These are phyloP conservation scores for Drosophila formosana DNA, from an alignment of 2,888 invertebrate species.

Conservation along the genomic window DNA sequence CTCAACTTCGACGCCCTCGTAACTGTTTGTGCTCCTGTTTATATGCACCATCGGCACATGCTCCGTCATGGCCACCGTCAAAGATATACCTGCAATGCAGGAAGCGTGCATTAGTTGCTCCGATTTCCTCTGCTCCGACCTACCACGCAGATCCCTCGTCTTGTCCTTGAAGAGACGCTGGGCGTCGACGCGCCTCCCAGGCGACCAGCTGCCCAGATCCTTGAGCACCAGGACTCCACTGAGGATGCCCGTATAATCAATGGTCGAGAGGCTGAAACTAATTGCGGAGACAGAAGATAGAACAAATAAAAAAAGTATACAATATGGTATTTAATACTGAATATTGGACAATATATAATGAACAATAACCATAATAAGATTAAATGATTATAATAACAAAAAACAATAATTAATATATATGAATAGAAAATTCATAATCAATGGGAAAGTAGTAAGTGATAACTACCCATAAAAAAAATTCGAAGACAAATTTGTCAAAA, in stretches of 20 bases:
- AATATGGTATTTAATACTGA: background rate
- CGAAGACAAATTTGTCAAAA: too few species aligned
- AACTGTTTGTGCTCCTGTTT: constrained; percentile 43
- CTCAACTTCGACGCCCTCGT: constrained; percentile 81
- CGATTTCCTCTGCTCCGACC: constrained; percentile 13
- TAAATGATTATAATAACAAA: too few species aligned
- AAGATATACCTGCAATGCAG: constrained; percentile 69
- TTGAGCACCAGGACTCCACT: constrained; percentile 87
- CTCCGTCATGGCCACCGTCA: constrained; percentile 74
- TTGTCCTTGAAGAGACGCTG: constrained; percentile 82
- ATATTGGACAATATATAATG: too few species aligned
- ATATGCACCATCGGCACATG: constrained; percentile 83
- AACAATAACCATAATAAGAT: too few species aligned
- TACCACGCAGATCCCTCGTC: constrained; percentile 82
- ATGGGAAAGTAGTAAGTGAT: too few species aligned
- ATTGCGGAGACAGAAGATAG: background rate
- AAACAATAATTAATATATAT: too few species aligned
- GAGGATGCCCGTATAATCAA: constrained; percentile 90
- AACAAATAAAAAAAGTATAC: background rate
- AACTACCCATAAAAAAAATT: too few species aligned
- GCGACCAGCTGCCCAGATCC: constrained; percentile 89
- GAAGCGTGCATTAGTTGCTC: background rate
- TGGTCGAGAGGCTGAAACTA: constrained; percentile 90
- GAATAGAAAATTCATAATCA: too few species aligned
- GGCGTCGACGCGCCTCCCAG: constrained; percentile 86